Conservation (phyloP, 2,113 vertebrate species). For the Spermophilus dauricus region DNA sequence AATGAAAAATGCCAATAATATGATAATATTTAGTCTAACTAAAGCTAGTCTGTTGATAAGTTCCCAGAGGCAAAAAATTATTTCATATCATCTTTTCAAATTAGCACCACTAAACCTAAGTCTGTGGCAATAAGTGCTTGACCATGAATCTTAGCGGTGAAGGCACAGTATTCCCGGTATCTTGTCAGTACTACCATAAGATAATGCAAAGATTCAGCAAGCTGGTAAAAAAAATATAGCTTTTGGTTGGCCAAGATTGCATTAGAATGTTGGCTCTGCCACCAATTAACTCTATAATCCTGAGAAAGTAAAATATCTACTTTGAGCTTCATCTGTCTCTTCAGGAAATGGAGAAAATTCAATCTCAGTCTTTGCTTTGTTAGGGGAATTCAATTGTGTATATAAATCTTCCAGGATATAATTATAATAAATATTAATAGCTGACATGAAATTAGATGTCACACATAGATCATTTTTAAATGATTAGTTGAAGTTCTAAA, state of each 20-base stretch:
- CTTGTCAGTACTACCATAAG: background rate
- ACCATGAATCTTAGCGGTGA: background rate
- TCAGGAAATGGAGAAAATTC: background rate
- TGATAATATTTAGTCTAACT: background rate
- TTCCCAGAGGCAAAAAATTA: background rate
- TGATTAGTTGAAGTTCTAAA: background rate
- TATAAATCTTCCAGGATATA: background rate
- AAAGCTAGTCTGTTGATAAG: background rate
- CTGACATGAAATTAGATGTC: background rate
- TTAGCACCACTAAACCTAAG: background rate
- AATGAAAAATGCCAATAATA: background rate
- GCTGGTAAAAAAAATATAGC: background rate
- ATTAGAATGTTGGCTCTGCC: background rate
- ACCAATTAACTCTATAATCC: background rate
- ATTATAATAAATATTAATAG: background rate
- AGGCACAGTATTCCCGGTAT: background rate
- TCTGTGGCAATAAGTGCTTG: background rate
- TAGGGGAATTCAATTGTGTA: background rate
- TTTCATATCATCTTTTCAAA: background rate
- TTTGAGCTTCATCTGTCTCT: background rate
- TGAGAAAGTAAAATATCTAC: background rate
- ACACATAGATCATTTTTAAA: background rate
- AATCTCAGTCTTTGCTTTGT: background rate
- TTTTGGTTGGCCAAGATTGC: background rate
- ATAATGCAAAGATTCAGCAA: background rate